Percentiles rank a stretch among this genome's conserved stretches.
Evolutionary conservation across 2,797 vertebrate genomes (phyloP).

Genomic region (Spea hammondii): DNA sequence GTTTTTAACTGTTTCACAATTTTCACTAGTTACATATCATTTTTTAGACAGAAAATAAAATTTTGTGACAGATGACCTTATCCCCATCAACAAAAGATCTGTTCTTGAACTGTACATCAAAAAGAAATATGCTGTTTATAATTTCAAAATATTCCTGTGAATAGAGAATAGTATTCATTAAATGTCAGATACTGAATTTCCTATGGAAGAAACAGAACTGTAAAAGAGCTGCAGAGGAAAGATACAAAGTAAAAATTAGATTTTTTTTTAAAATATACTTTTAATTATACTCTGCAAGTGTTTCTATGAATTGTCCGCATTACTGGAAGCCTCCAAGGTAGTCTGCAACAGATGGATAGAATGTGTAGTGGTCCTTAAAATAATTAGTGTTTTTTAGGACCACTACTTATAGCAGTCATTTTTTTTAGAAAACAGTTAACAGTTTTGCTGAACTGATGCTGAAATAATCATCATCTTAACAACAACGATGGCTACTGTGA

Average conservation of each 20-base stretch:
- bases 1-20: conserved; percentile 65
- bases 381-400: no score
- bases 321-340: background rate
- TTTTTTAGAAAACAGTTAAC: no score
- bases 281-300: background rate
- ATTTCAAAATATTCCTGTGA: conserved; percentile 59
- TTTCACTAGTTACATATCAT: conserved; percentile 69
- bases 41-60: conserved; percentile 74
- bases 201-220: conserved; percentile 43
- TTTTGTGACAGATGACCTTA: conserved; percentile 80
- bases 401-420: no score
- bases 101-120: conserved; percentile 65
- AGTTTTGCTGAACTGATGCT: no score
- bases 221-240: conserved; percentile 6
- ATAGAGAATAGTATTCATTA: conserved; percentile 72
- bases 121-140: conserved; percentile 70
- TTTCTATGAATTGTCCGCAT: background rate
- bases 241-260: background rate
- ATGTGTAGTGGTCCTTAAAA: no score
- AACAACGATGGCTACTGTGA: no score
- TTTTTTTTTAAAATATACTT: background rate
- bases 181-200: conserved; percentile 70
- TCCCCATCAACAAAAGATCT: conserved; percentile 66
- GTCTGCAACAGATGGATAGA: no score
- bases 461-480: no score